Evolutionary conservation across 2,113 vertebrate genomes (phyloP).

Genomic region (Parotia lawesii): DNA sequence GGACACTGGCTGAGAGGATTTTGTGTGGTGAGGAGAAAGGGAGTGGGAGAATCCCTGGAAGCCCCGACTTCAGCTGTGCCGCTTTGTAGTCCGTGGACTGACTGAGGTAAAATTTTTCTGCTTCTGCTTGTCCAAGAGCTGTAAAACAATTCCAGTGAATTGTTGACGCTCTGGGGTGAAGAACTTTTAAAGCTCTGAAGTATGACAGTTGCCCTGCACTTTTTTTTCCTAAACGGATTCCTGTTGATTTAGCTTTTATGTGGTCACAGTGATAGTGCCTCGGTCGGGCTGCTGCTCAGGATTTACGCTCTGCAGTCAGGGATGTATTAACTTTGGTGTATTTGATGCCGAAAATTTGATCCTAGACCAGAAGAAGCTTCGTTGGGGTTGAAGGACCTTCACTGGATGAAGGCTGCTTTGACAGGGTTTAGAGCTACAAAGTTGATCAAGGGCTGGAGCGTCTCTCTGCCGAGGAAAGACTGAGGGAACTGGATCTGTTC

Average conservation of each 20-base stretch:
- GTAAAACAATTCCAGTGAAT: not conserved
- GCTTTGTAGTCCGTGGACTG: rapidly evolving
- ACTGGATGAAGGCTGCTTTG: not conserved
- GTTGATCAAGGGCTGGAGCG: not conserved
- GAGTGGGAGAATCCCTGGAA: not conserved
- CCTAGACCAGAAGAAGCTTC: not conserved
- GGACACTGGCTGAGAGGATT: not conserved
- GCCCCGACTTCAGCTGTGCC: not conserved
- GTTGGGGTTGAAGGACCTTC: not conserved
- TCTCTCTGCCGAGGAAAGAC: not conserved
- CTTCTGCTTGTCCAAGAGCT: not conserved
- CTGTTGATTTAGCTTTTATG: not conserved
- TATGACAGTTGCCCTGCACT: rapidly evolving
- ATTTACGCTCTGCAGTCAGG: rapidly evolving
- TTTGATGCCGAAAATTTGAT: not conserved
- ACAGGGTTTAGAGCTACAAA: not conserved
- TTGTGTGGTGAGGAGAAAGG: not conserved
- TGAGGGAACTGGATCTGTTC: not conserved
- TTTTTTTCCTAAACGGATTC: not conserved
- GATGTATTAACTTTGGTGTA: not conserved
- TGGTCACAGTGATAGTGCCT: no score
- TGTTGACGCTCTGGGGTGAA: not conserved
- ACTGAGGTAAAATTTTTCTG: not conserved
- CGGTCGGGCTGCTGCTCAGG: rapidly evolving
- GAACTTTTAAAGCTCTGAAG: not conserved